A percentile compares a stretch with the other conserved stretches of the same genome.
These are phyloP conservation scores for Calliphora vomitoria DNA, from an alignment of 2,888 invertebrate genomes.

Conservation along the genomic window DNA sequence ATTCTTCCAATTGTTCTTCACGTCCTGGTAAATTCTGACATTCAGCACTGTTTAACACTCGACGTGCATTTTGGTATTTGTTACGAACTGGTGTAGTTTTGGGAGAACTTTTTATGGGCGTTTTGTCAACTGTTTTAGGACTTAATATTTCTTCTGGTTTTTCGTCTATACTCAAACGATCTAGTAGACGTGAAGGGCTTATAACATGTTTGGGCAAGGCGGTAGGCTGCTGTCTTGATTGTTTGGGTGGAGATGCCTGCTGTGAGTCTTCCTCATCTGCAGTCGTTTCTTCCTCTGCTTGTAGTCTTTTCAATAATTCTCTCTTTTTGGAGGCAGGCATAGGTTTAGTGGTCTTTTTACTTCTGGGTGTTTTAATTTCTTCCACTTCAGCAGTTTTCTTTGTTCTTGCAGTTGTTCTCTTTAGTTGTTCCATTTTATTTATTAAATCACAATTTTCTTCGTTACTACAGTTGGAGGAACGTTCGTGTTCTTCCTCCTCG, in stretches of 20 bases:
- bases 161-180: slow-evolving; percentile 82
- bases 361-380: slow-evolving; percentile 78
- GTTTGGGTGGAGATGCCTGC: slow-evolving; percentile 82
- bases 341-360: slow-evolving; percentile 60
- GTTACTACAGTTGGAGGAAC: slow-evolving; percentile 61
- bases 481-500: slow-evolving; percentile 77
- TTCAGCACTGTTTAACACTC: slow-evolving; percentile 83
- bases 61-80: slow-evolving; percentile 83
- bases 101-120: neutral
- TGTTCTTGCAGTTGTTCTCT: neutral
- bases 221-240: slow-evolving; percentile 76
- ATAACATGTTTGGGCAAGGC: slow-evolving; percentile 77
- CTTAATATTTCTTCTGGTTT: slow-evolving; percentile 53
- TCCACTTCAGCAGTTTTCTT: neutral
- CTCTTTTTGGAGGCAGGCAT: slow-evolving; percentile 70
- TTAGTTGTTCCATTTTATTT: slow-evolving; percentile 77
- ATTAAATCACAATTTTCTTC: slow-evolving; percentile 79
- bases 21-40: slow-evolving; percentile 89
- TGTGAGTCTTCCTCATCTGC: slow-evolving; percentile 63
- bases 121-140: slow-evolving; percentile 13
- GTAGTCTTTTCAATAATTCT: slow-evolving; percentile 68
- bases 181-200: slow-evolving; percentile 82
- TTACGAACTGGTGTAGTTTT: slow-evolving; percentile 76
- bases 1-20: slow-evolving; percentile 89
- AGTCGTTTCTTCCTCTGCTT: slow-evolving; percentile 33